Conservation (phyloP, 2,888 invertebrate species). For the Catocala nupta region DNA sequence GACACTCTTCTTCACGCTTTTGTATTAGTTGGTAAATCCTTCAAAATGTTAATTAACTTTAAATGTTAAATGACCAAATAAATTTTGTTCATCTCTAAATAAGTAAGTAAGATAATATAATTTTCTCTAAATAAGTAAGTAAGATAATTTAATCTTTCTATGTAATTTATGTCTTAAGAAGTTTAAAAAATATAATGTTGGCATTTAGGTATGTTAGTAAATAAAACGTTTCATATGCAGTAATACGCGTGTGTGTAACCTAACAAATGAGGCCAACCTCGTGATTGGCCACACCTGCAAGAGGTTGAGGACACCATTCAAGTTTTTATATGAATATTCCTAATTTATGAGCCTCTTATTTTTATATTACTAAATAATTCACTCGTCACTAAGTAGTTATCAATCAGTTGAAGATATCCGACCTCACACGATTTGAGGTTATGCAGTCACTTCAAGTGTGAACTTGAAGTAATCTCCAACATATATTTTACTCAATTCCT, state of each 20-base stretch:
- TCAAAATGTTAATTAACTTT: neutral
- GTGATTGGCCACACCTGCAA: conserved; percentile 66
- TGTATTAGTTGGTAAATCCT: too few species aligned
- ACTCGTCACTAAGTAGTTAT: conserved; percentile 31
- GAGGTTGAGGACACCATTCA: conserved; percentile 58
- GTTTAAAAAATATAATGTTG: conserved; percentile 21
- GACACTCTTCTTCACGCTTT: too few species aligned
- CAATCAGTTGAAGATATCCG: conserved; percentile 48
- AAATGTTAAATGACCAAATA: neutral
- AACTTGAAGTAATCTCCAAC: conserved; percentile 26
- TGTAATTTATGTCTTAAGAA: too few species aligned
- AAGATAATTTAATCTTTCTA: too few species aligned
- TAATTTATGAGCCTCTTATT: conserved; percentile 54
- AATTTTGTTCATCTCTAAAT: neutral
- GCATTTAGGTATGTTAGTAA: conserved; percentile 33
- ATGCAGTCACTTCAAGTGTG: conserved; percentile 30
- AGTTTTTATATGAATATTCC: conserved; percentile 56
- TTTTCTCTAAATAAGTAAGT: too few species aligned
- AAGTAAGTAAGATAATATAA: too few species aligned
- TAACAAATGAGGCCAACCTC: conserved; percentile 53
- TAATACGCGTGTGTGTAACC: conserved; percentile 47
- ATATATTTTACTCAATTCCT: conserved; percentile 27
- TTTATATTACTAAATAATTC: conserved; percentile 46
- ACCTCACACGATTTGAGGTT: conserved; percentile 52
- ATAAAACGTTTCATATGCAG: conserved; percentile 39